These are phyloP conservation scores for Mesaphorura yosii DNA, from an alignment of 1,140 invertebrate species.

Conservation along the genomic window DNA sequence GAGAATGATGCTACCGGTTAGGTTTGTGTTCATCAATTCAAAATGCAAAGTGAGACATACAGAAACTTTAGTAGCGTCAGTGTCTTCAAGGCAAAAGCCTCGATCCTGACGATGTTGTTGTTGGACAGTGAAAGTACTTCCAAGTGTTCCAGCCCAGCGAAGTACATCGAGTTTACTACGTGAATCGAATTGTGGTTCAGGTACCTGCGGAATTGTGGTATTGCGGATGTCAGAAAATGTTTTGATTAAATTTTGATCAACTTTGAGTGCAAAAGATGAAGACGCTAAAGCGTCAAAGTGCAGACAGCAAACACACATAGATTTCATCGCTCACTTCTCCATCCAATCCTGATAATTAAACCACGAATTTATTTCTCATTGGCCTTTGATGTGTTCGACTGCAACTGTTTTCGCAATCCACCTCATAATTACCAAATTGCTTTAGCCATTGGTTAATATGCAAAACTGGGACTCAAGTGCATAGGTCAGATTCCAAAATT, in stretches of 20 bases:
- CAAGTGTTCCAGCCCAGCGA: neutral
- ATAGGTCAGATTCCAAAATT: too few species aligned
- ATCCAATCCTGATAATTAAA: too few species aligned
- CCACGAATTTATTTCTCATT: too few species aligned
- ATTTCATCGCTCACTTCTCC: too few species aligned
- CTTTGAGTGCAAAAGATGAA: neutral
- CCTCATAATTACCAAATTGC: too few species aligned
- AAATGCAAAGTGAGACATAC: neutral
- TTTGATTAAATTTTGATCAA: neutral
- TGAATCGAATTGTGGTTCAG: neutral
- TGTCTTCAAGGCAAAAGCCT: neutral
- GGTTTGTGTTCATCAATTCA: neutral
- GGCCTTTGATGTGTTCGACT: too few species aligned
- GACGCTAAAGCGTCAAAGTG: neutral
- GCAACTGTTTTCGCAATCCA: too few species aligned
- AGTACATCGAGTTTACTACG: neutral
- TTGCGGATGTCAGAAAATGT: neutral
- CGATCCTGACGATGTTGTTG: neutral
- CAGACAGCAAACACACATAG: too few species aligned
- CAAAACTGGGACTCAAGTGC: too few species aligned
- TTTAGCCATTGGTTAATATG: too few species aligned
- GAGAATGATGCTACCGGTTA: neutral
- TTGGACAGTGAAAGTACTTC: slow-evolving; percentile 3
- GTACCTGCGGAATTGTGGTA: neutral
- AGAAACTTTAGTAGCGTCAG: neutral